Base-by-base conservation (phyloP, 2,888 invertebrate genomes). In the Periphyllus acericola region DNA sequence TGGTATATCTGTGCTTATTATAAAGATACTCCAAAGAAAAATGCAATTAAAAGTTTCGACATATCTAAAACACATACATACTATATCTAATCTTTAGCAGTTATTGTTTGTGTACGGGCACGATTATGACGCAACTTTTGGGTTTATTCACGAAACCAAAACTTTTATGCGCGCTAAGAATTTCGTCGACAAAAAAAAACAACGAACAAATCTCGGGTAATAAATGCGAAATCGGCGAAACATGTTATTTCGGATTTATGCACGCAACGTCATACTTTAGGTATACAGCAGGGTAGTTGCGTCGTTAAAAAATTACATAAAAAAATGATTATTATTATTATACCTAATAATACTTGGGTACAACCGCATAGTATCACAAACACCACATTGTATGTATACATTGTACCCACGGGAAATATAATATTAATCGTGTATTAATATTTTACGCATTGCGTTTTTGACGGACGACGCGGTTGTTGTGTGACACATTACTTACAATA, bases 11-110 rank as follows among this genome's bases (percentile, higher is more conserved):
- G 11, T 52, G 52, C 21, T 60, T 60, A 25, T 60, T 60, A 25
- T 60, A 60, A 60, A 60, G 60, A 21, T 60, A 60, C 60, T 55
- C 1, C 19, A 32, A 78, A 32, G 80, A 66, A n/a, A 66, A 80
- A 80, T 36, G 40, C 66, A 80, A 66, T 80, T 80, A 66, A 80
- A 80, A 80, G 80, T 80, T 80, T 40, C 34, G 32, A 34, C 9
- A 25, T 52, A 32, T 21, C n/a, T n/a, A 80, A n/a, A 36, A 40
- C n/a, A 40, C 29, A 66, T 40, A 80, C 80, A n/a, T n/a, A 66
- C 80, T 40, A 60, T 32, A n/a, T 80, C 66, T 66, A 80, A 80
- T 80, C 66, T 80, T 80, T n/a, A 66, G 80, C 32, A 17, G 36
- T 34, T n/a, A 5, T 79, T 66, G 46, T 52, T 8, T 66, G 29